Conservation (phyloP, 2,797 vertebrate genomes). For the Avahi laniger region DNA sequence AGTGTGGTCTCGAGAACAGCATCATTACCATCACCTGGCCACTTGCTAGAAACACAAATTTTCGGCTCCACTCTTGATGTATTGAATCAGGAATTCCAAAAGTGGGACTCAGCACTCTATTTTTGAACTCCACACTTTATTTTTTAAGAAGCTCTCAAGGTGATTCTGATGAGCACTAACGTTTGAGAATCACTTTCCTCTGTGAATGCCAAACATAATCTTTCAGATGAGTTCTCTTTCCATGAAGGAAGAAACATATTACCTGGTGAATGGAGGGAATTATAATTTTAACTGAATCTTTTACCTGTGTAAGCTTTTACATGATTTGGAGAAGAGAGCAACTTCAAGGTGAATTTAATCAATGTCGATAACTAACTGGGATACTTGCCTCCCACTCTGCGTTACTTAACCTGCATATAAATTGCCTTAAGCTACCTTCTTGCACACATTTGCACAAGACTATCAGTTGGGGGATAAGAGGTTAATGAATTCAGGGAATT, state of each 20-base stretch:
- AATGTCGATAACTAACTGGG: conserved; percentile 43
- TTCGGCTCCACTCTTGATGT: background rate
- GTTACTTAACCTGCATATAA: conserved; percentile 42
- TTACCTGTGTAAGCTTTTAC: conserved; percentile 16
- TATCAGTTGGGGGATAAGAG: background rate
- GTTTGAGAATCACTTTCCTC: background rate
- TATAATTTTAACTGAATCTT: conserved; percentile 59
- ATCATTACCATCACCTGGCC: background rate
- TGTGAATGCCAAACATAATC: background rate
- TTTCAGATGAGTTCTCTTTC: background rate
- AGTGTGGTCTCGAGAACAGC: background rate
- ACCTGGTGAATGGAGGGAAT: background rate
- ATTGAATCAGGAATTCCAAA: background rate
- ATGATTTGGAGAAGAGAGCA: conserved; percentile 19
- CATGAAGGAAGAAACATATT: background rate
- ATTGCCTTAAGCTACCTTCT: conserved; percentile 13
- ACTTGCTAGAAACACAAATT: background rate
- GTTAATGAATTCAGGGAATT: conserved; percentile 57
- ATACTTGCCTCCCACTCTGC: conserved; percentile 43
- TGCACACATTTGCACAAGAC: background rate
- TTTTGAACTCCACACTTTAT: background rate
- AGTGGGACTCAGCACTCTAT: too few species aligned
- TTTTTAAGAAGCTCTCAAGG: background rate
- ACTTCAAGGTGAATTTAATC: conserved; percentile 59
- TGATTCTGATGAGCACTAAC: background rate